These are phyloP conservation scores for Lasioglossum leucozonium DNA, from an alignment of 2,888 invertebrate genomes.

Conservation along the genomic window DNA sequence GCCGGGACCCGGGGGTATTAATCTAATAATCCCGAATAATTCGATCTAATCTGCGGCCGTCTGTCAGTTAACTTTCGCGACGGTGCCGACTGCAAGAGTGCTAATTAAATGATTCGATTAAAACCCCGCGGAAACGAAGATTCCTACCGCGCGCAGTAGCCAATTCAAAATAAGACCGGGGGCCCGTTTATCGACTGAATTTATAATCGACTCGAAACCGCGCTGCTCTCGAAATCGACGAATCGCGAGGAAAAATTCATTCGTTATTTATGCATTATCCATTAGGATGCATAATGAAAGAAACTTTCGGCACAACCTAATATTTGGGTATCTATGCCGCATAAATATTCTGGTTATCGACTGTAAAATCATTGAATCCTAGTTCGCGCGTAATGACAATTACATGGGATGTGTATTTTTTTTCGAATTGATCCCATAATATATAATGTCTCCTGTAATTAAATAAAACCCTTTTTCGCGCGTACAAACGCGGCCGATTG, in stretches of 20 bases:
- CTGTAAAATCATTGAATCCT: too few relatives aligned
- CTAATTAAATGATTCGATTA: constrained; percentile 83
- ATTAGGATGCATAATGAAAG: too few relatives aligned
- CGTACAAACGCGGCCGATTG: constrained; percentile 58
- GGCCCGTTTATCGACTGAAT: constrained; percentile 65
- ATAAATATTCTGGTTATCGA: too few relatives aligned
- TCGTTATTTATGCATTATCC: not conserved
- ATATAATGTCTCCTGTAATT: constrained; percentile 22
- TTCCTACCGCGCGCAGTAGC: constrained; percentile 68
- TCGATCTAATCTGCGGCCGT: constrained; percentile 75
- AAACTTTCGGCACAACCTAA: too few relatives aligned
- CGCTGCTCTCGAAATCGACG: too few relatives aligned
- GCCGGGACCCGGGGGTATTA: constrained; percentile 65
- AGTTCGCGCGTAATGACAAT: too few relatives aligned
- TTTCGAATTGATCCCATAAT: too few relatives aligned
- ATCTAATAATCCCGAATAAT: constrained; percentile 80
- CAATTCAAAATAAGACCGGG: constrained; percentile 76
- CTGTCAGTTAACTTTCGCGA: constrained; percentile 79
- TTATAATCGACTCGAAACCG: constrained; percentile 69
- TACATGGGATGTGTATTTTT: too few relatives aligned
- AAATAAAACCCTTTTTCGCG: constrained; percentile 50
- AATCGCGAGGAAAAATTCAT: too few relatives aligned
- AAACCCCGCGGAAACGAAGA: constrained; percentile 78
- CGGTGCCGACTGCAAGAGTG: constrained; percentile 75
- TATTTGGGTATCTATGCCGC: too few relatives aligned